Conservation (phyloP, 2,113 vertebrate species). For the Lophochroa leadbeateri region DNA sequence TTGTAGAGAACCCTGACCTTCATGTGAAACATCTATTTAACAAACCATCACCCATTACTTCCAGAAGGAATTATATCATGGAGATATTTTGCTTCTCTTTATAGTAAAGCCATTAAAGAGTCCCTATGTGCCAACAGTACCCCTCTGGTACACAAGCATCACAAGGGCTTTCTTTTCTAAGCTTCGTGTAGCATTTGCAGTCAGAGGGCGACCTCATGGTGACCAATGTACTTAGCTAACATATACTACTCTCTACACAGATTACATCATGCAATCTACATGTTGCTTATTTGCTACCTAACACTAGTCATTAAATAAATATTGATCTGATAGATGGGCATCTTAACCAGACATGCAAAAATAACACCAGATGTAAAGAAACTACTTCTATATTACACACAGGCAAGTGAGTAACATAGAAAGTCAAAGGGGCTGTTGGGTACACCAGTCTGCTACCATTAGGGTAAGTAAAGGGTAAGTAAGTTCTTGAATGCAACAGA, state of each 20-base stretch:
- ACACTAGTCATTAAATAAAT: slow-evolving; percentile 59
- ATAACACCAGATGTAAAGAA: slow-evolving; percentile 34
- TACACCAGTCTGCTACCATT: not conserved
- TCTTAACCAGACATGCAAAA: not conserved
- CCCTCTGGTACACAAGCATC: not conserved
- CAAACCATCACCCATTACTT: not conserved
- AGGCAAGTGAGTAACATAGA: not conserved
- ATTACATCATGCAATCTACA: slow-evolving; percentile 4
- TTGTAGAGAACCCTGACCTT: not conserved
- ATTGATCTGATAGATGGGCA: slow-evolving; percentile 9
- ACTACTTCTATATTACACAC: not conserved
- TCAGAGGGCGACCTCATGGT: not conserved
- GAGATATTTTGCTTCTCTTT: not conserved
- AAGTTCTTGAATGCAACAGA: not conserved
- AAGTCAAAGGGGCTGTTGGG: not conserved
- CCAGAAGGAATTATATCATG: not conserved
- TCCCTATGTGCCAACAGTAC: not conserved
- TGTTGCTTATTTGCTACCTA: slow-evolving; percentile 51
- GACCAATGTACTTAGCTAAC: not conserved
- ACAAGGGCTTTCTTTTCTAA: not conserved
- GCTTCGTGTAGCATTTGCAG: not conserved
- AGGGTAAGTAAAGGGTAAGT: not conserved
- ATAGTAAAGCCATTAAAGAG: not conserved
- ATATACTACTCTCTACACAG: not conserved
- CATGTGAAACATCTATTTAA: not conserved